Conservation (phyloP, 2,888 invertebrate genomes). For the Eristalis intricaria region DNA sequence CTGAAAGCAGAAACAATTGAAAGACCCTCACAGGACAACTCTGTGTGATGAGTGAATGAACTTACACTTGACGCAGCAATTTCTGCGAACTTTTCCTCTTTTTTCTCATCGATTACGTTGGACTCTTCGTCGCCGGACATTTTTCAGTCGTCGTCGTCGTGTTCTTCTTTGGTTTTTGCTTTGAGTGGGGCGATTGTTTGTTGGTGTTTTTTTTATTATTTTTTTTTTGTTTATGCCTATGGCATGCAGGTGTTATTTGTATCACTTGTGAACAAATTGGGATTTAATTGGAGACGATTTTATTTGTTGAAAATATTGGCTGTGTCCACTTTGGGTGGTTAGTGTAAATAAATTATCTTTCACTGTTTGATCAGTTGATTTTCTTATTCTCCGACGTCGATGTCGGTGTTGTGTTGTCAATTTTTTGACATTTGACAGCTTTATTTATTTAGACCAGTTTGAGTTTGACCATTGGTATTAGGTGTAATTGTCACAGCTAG, state of each 20-base stretch:
- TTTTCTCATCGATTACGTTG: slow-evolving; percentile 73
- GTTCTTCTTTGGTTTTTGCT: slow-evolving; percentile 27
- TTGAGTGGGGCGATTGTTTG: slow-evolving; percentile 19
- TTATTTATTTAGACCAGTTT: slow-evolving; percentile 32
- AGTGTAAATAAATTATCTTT: slow-evolving; percentile 58
- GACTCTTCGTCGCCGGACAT: slow-evolving; percentile 76
- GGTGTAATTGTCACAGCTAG: background rate
- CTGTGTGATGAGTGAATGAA: slow-evolving; percentile 23
- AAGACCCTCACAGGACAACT: background rate
- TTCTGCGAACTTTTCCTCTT: slow-evolving; percentile 77
- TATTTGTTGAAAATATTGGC: background rate
- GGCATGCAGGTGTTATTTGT: slow-evolving; percentile 1
- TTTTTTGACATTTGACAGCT: slow-evolving; percentile 72
- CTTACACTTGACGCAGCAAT: slow-evolving; percentile 81
- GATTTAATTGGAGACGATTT: background rate
- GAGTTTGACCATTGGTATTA: background rate
- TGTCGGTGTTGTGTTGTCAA: slow-evolving; percentile 74
- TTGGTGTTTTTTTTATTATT: background rate
- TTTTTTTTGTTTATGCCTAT: background rate
- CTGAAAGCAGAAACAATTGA: slow-evolving; percentile 77
- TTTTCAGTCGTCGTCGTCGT: slow-evolving; percentile 48
- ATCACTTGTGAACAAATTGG: background rate
- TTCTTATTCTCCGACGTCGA: slow-evolving; percentile 41
- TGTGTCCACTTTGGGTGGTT: slow-evolving; percentile 17
- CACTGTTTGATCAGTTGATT: slow-evolving; percentile 67